Percentiles rank a stretch among this genome's conserved stretches.
Evolutionary conservation across 2,113 vertebrate species (phyloP).

Genomic region (Chrysemys picta): DNA sequence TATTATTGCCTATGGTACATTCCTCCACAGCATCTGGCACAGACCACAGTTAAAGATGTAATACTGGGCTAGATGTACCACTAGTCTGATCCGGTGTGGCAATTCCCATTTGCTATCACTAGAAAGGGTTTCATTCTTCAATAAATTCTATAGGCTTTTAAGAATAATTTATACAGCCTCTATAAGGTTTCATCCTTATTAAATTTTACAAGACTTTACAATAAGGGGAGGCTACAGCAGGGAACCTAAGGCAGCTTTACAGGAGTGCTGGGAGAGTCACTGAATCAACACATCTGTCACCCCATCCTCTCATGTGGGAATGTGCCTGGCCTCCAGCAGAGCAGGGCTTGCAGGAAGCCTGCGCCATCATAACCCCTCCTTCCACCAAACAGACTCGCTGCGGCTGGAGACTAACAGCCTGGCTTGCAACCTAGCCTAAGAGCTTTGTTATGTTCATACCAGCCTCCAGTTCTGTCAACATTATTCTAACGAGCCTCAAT

Average conservation of each 20-base stretch:
- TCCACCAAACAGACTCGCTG: background rate
- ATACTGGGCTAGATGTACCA: background rate
- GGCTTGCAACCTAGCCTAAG: background rate
- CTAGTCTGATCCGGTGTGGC: background rate
- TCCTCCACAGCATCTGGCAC: background rate
- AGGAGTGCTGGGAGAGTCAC: background rate
- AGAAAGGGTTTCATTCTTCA: background rate
- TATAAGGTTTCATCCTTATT: constrained; percentile 23
- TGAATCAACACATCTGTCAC: background rate
- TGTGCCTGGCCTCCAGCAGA: background rate
- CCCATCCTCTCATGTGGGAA: background rate
- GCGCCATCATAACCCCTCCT: rapidly evolving
- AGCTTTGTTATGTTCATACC: background rate
- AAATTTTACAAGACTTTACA: background rate
- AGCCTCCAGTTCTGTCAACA: background rate
- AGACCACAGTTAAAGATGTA: background rate
- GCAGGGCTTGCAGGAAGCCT: background rate
- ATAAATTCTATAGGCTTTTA: background rate
- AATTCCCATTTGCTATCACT: background rate
- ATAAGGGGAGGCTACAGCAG: background rate
- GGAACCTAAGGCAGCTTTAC: background rate
- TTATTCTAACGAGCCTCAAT: background rate
- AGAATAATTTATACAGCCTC: background rate
- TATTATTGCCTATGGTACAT: background rate
- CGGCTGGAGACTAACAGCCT: background rate